Base-by-base conservation (phyloP, 2,113 vertebrate species). In the Phylloscopus whistleri region DNA sequence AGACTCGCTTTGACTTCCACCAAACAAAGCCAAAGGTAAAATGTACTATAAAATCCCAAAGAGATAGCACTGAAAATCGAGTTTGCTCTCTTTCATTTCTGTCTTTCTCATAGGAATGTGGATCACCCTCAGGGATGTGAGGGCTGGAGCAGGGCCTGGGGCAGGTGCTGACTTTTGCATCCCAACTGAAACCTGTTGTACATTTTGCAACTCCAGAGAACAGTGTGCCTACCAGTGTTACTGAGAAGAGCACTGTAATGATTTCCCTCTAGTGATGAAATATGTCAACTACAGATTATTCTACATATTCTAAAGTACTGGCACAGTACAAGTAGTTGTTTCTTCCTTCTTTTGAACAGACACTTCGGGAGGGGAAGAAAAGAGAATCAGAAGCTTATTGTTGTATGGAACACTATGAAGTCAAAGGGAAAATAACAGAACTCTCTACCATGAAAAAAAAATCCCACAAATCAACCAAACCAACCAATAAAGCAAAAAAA, bases 231-330 rank as follows among this genome's bases (percentile, higher is more conserved):
- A 14, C 21, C 35, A 84, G 59, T 52, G 7, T 16, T 33, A 33
- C 68, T 63, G 68, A 88, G 79, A 68, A 62, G 63, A 92, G 28
- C 43, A 6, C 44, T 92, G 75, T 14, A 55, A 78, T 44, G 80
- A 84, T 87, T 95, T 97, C 95, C 93, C 94, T 93, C 95, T 97
- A 95, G 94, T 89, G 94, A 87, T 84, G 39, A 90, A 92, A 91
- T 44, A 31, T 6, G 60, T 81, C 66, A 87, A 92, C 86, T 95
- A 35, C 93, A 92, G 48, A 67, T 63, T 74, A 41, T 55, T 92
- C 30, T 18, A 35, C 13, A 3, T 19, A 55, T 18, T 18, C 48
- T 49, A 6, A 74, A 77, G 43, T 48, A 43, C 46, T 26, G 23
- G 12, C 22, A 51, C 13, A 55, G 21, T 27, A 24, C 23, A 35